Base-by-base conservation (phyloP, 2,113 vertebrate species). In the Xenopus laevis region DNA sequence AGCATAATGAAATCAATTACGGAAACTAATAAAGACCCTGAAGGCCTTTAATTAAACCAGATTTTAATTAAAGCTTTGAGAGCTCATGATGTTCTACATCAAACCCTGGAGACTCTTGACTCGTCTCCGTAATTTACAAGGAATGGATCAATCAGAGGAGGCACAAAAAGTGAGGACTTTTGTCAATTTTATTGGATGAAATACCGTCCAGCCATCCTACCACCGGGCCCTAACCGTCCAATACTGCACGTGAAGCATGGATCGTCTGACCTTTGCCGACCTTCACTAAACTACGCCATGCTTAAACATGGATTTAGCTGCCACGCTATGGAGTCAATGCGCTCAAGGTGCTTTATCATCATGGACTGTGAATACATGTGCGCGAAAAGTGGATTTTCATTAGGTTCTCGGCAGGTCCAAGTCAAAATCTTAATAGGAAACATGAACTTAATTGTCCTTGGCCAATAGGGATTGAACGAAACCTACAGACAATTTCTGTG, bases 1-100 rank as follows among this genome's bases (percentile, higher is more conserved):
- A 91, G 87, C 86, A 92, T 93, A 94, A 95, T 95, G 83, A 93
- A 97, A 98, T 98, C 96, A 96, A 98, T 99, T 95, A 94, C 87
- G 8, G 59, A 77, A 86, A 91, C 92, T 95, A 95, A 97, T 95
- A 95, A 90, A 93, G 89, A 92, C 84, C 87, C 74, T 88, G 85
- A 86, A 79, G 84, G 89, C 86, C 89, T 94, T 96, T 98, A 98
- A 98, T 98, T 96, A 96, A 93, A 94, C 86, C 81, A 89, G 87
- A 88, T 94, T 95, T 90, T 98, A 96, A 98, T 98, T 96, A 96
- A 94, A 92, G 86, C 79, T 81, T 68, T 71, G 68, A 68, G 81
- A 78, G 57, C 59, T 64, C 53, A 4, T 80, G 82, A 92, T 91
- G 87, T 83, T 78, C 83, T 84, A 86, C 79, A 77, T 85, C 79